Percentiles rank a stretch among this genome's conserved stretches.
Conservation (phyloP, 2,113 vertebrate species). For the Heterochromis multidens region DNA sequence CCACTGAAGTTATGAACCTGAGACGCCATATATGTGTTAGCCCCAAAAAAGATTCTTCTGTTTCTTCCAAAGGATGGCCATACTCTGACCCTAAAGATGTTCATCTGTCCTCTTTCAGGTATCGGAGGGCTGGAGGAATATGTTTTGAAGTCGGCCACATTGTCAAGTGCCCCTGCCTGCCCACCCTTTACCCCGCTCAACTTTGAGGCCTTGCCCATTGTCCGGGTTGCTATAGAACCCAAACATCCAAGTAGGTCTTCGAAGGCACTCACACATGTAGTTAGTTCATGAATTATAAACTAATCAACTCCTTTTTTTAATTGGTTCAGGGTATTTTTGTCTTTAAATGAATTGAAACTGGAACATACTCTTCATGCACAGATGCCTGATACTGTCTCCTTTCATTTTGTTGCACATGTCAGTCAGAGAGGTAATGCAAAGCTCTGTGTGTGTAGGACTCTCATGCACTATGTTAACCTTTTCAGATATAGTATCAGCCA, state of each 20-base stretch:
- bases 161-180: conserved; percentile 85
- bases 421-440: no score
- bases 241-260: conserved; percentile 88
- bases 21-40: no score
- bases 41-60: no score
- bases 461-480: accelerated
- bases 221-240: conserved; percentile 91
- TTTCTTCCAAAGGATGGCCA: no score
- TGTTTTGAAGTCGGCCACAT: conserved; percentile 90
- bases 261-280: not conserved
- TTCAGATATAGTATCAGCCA: not conserved
- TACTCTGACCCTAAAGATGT: accelerated
- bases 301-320: accelerated
- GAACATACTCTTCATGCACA: not conserved
- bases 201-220: conserved; percentile 93
- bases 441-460: accelerated
- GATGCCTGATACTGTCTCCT: not conserved
- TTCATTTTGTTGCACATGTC: not conserved
- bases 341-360: not conserved
- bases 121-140: conserved; percentile 90
- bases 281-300: not conserved
- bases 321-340: no score
- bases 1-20: no score
- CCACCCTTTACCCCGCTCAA: conserved; percentile 89
- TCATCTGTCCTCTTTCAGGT: conserved; percentile 68